Base-by-base conservation (phyloP, 2,797 vertebrate genomes). In the Harpagifer antarcticus region DNA sequence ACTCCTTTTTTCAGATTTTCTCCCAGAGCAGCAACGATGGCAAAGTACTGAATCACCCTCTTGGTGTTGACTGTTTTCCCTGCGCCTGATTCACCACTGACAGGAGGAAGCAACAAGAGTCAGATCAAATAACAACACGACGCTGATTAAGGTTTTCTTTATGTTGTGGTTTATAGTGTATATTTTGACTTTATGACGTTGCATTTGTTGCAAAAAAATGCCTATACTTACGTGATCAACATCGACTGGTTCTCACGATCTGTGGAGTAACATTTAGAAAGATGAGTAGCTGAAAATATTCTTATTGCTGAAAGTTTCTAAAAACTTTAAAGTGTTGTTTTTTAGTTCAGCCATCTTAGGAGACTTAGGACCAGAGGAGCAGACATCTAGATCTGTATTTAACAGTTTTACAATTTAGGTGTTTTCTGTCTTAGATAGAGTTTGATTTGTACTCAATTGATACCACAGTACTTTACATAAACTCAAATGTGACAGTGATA, bases 41-140 rank as follows among this genome's bases (percentile, higher is more conserved):
- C 98, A 85, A 98, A 98, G 94, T 99, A 99, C 93, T 99, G 97
- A 90, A 99, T 98, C 92, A 99, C 97, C 84, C 97, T 89, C 95
- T 99, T 99, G 85, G 97, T 99, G 96, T 99, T 99, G 93, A 99
- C 98, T 48, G 98, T 99, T 94, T 99, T 99, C 89, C 97, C 98
- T 81, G 98, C 97, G 85, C 98, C 97, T 31, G 97, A 99, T 93
- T 99, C 98, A 79, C 98, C 97, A 40, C 98, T 99, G 96, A 85
- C 8, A 1, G 9, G 8, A 54, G 0, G 10, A 60, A 56, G 63
- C 3, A 53, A 44, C 10, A 40, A 1, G 15, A 53, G 20, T 23
- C 1, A 9, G 16, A 33, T 33, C 12, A 13, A 19, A 48, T 14
- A n/a, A 37, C 2, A 59, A 5, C 42, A 42, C 47, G 48, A 37